A percentile compares a stretch with the other conserved stretches of the same genome.
Evolutionary conservation across 2,888 invertebrate species (phyloP).

Genomic region (Drosophila monieri): DNA sequence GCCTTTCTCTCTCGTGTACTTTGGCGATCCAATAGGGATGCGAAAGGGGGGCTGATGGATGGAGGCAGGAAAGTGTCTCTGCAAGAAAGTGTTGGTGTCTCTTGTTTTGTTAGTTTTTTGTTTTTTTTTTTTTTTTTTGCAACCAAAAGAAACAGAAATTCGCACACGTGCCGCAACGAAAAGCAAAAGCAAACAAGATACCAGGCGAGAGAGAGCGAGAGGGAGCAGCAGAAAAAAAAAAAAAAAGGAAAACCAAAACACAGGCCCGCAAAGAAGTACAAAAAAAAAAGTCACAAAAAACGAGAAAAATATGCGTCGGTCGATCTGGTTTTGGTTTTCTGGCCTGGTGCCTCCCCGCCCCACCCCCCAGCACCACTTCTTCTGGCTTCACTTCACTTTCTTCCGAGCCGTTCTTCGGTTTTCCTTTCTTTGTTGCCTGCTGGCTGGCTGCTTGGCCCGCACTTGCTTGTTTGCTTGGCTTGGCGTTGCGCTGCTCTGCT

Average conservation of each 20-base stretch:
- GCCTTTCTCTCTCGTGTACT: not conserved
- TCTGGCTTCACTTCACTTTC: conserved; percentile 1
- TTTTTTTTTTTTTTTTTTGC: no score
- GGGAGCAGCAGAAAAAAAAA: not conserved
- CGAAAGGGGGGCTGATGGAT: not conserved
- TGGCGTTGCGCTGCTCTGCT: not conserved
- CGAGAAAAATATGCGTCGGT: not conserved
- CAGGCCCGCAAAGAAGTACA: not conserved
- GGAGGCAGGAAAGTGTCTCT: conserved; percentile 1
- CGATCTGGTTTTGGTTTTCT: conserved; percentile 4
- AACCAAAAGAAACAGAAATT: not conserved
- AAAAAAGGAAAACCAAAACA: conserved; percentile 3
- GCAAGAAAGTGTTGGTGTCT: not conserved
- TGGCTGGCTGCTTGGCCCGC: not conserved
- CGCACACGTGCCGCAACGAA: conserved; percentile 1
- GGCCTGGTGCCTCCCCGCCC: not conserved
- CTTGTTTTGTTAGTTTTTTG: not conserved
- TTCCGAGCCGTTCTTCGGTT: conserved; percentile 33
- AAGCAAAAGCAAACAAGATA: not conserved
- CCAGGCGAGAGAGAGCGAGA: not conserved
- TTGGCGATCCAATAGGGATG: not conserved
- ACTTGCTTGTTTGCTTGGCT: conserved; percentile 8
- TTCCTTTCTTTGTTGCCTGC: conserved; percentile 50
- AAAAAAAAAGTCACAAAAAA: not conserved
- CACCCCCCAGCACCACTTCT: not conserved